Conservation (phyloP, 2,797 vertebrate genomes). For the Stomatorhinus walkeri region DNA sequence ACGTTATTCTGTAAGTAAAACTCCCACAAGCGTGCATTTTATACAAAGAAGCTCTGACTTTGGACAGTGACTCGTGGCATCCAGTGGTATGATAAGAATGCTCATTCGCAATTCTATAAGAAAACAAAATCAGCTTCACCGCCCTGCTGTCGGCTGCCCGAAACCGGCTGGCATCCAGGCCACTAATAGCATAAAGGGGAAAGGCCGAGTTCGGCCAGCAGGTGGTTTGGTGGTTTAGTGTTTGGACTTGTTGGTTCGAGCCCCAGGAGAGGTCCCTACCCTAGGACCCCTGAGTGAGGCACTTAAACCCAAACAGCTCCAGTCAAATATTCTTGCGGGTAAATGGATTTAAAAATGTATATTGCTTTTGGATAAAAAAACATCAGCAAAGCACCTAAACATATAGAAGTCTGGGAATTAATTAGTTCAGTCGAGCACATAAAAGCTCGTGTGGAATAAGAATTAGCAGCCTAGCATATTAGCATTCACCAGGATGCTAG, state of each 20-base stretch:
- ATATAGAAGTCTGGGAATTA: constrained; percentile 8
- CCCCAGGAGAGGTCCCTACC: not conserved
- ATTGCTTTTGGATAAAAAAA: not conserved
- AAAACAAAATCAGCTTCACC: not conserved
- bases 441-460: not conserved
- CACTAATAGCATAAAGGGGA: not conserved
- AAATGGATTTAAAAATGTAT: constrained; percentile 11
- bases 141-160: not conserved
- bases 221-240: not conserved
- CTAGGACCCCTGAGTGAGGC: not conserved
- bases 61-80: not conserved
- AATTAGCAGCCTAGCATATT: constrained; percentile 8
- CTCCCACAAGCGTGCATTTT: not conserved
- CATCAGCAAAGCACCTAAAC: not conserved
- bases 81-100: not conserved
- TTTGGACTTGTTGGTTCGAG: not conserved
- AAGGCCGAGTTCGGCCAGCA: not conserved
- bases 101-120: not conserved
- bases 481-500: not conserved
- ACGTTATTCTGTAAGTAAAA: not conserved
- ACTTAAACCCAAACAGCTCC: not conserved
- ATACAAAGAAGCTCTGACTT: not conserved
- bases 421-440: constrained; percentile 4
- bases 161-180: not conserved
- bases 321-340: not conserved